phyloP scores from a whole-genome alignment of 1,140 invertebrate species.

The Heliconius eleuchia region DNA sequence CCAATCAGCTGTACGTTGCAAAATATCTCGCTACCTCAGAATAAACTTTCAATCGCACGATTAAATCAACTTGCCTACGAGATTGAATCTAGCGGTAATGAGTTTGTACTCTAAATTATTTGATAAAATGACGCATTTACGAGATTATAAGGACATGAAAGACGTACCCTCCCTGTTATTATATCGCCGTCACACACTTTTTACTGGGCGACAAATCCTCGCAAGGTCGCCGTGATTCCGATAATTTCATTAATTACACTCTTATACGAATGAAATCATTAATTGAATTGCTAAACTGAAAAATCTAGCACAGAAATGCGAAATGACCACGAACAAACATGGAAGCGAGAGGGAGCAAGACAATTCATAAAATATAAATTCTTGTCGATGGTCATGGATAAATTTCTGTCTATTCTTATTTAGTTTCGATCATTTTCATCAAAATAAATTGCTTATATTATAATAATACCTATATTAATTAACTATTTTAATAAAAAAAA shows the following conservation, averaged over 20 bases:
- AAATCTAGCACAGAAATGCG: slow-evolving; percentile 76
- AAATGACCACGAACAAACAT: slow-evolving; percentile 81
- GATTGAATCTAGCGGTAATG: slow-evolving; percentile 45
- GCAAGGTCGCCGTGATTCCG: slow-evolving; percentile 71
- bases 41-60: slow-evolving; percentile 31
- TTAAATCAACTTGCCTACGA: slow-evolving; percentile 29
- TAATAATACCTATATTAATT: background rate
- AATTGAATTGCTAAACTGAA: slow-evolving; percentile 71
- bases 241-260: slow-evolving; percentile 80
- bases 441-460: background rate
- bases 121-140: slow-evolving; percentile 80
- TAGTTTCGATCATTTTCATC: background rate
- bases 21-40: slow-evolving; percentile 44
- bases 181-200: slow-evolving; percentile 69
- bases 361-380: slow-evolving; percentile 59
- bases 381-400: slow-evolving; percentile 56
- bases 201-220: slow-evolving; percentile 74
- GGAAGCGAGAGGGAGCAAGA: slow-evolving; percentile 78
- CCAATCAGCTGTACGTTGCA: slow-evolving; percentile 70
- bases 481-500: background rate
- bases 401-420: slow-evolving; percentile 21
- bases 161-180: slow-evolving; percentile 80
- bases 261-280: slow-evolving; percentile 67
- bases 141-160: slow-evolving; percentile 75
- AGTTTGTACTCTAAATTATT: slow-evolving; percentile 64